Base-by-base conservation (phyloP, 2,797 vertebrate genomes). In the Premnoplex brunnescens region DNA sequence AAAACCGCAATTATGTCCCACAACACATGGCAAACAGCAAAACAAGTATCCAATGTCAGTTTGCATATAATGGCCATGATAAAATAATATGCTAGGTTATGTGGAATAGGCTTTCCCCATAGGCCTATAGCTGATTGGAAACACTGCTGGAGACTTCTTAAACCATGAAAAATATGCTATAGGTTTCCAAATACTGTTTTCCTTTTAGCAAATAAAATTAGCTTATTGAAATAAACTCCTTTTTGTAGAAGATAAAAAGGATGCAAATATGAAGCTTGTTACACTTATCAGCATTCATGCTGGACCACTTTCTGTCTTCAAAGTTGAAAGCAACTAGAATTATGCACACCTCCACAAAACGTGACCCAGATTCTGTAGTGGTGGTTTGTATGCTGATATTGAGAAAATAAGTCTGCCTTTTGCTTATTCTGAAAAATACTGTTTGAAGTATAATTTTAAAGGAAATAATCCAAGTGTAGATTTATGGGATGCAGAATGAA, bases 181-280 rank as follows among this genome's bases (percentile, higher is more conserved):
- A 60, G 15, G 17, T 76, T 93, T 91, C 88, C 86, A 93, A 87
- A 88, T 28, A 51, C 20, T 56, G 46, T 15, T 80, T 89, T 92
- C 46, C 41, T 74, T 93, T 84, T 58, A 86, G 66, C 73, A 94
- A 93, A 93, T 84, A 91, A 85, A 96, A 95, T 75, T 16, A 90
- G 83, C 55, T 76, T 76, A 90, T 49, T 89, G 87, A 83, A 95
- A 82, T 73, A 46, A 88, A 95, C 63, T 86, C 66, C 62, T 92
- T 85, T 89, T 64, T 56, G 54, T 59, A 72, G 43, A 75, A 94
- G 91, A 96, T 95, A 68, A 96, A 96, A 96, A 85, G 95, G 72
- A 96, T 95, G 92, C 85, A 96, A 96, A 95, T 94, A 63, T n/a
- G 52, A 83, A 69, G 44, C 64, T 89, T 94, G 30, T 91, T 91